phyloP scores from a whole-genome alignment of 2,797 vertebrate genomes.

The Scolopax bukidnonensis region DNA sequence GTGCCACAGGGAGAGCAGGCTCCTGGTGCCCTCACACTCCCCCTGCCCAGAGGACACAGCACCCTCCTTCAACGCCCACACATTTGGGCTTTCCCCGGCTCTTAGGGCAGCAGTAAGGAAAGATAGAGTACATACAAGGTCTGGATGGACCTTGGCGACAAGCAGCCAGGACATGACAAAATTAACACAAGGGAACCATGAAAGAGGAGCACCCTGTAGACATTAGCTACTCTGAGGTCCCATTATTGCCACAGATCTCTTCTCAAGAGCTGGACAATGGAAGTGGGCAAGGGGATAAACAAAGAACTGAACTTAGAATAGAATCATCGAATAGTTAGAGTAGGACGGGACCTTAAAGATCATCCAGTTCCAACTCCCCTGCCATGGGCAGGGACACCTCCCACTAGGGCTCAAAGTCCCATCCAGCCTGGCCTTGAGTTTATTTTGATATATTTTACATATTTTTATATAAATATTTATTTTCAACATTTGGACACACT shows the following conservation, averaged over 20 bases:
- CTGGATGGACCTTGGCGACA: background rate
- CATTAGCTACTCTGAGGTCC: background rate
- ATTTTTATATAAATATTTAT: background rate
- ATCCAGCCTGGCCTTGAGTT: no score
- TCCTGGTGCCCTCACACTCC: no score
- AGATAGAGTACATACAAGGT: no score
- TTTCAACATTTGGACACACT: background rate
- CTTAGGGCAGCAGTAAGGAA: background rate
- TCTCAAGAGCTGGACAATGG: background rate
- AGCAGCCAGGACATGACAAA: background rate
- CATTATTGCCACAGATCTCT: background rate
- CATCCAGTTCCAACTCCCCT: no score
- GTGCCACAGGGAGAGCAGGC: accelerated
- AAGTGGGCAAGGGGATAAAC: background rate
- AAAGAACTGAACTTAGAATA: background rate
- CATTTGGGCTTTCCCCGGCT: accelerated
- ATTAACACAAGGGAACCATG: background rate
- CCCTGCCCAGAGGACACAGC: background rate
- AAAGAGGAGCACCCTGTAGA: background rate
- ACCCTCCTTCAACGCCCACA: background rate
- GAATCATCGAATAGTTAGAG: no score
- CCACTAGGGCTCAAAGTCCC: no score
- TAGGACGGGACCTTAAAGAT: no score
- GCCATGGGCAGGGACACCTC: no score
- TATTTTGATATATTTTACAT: no score